A percentile compares a stretch with the other conserved stretches of the same genome.
These are phyloP conservation scores for Drosophila pachea DNA, from an alignment of 1,140 invertebrate species.

Conservation along the genomic window DNA sequence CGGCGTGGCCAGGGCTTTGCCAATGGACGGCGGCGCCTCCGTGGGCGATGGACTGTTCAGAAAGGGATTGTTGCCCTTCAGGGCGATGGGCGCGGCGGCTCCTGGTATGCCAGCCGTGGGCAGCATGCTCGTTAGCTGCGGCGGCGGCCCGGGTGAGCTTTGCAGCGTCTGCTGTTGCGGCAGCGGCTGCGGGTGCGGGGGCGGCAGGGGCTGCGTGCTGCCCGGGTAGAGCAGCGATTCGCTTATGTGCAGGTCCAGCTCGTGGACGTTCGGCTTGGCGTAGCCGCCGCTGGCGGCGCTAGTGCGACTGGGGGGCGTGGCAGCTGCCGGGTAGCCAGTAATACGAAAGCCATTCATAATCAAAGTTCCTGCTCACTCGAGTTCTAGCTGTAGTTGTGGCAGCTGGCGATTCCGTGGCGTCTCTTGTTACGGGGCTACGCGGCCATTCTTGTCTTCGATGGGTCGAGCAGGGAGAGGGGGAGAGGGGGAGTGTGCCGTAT, in stretches of 20 bases:
- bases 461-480: too few relatives aligned
- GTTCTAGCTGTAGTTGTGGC: slow-evolving; percentile 2
- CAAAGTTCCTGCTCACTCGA: too few relatives aligned
- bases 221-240: slow-evolving; percentile 67
- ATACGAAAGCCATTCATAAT: slow-evolving; percentile 76
- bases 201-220: slow-evolving; percentile 51
- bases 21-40: slow-evolving; percentile 36
- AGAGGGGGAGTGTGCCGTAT: too few relatives aligned
- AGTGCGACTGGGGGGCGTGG: slow-evolving; percentile 57
- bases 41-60: slow-evolving; percentile 74
- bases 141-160: slow-evolving; percentile 63
- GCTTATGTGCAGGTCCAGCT: slow-evolving; percentile 69
- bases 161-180: slow-evolving; percentile 57
- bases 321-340: slow-evolving; percentile 72
- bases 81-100: slow-evolving; percentile 65
- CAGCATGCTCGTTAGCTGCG: slow-evolving; percentile 65
- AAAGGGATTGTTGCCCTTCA: slow-evolving; percentile 76
- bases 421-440: slow-evolving; percentile 6
- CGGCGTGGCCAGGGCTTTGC: slow-evolving; percentile 7
- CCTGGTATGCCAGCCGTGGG: slow-evolving; percentile 58
- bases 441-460: slow-evolving; percentile 26
- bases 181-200: slow-evolving; percentile 32
- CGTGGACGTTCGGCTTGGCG: slow-evolving; percentile 58
- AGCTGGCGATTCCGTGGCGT: slow-evolving; percentile 40
- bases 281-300: slow-evolving; percentile 44